These are phyloP conservation scores for Synodontis membranacea DNA, from an alignment of 2,113 vertebrate species.

Conservation along the genomic window DNA sequence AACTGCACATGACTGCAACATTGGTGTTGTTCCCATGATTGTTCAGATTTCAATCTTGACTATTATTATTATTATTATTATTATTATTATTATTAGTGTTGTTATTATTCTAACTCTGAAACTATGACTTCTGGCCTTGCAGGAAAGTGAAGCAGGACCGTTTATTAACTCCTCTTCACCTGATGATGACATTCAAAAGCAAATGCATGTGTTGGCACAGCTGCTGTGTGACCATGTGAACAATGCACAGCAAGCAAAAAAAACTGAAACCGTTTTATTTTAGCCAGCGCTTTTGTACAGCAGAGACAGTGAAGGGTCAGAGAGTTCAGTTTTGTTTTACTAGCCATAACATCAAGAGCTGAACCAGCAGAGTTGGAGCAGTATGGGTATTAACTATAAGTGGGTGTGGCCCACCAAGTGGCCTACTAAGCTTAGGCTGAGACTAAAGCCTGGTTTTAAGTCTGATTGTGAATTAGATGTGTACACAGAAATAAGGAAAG, in stretches of 20 bases:
- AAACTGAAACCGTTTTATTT: neutral
- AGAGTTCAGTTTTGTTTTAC: neutral
- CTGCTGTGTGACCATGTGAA: conserved; percentile 4
- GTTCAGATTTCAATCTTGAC: neutral
- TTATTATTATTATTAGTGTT: no score
- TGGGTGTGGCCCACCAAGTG: neutral
- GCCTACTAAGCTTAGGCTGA: neutral
- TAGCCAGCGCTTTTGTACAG: neutral
- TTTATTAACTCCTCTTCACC: neutral
- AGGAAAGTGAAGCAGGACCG: neutral
- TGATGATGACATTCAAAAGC: neutral
- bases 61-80: no score
- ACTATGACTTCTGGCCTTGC: neutral
- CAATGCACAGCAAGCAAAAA: neutral
- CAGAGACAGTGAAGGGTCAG: neutral
- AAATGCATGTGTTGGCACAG: conserved; percentile 24
- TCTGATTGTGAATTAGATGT: neutral
- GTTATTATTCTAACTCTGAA: neutral
- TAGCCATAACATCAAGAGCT: neutral
- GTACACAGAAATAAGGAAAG: neutral
- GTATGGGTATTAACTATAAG: neutral
- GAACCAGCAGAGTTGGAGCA: neutral
- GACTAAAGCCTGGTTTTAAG: neutral
- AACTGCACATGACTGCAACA: neutral
- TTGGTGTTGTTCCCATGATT: neutral